Evolutionary conservation across 2,888 invertebrate genomes (phyloP).

Genomic region (Cistogaster globosa): DNA sequence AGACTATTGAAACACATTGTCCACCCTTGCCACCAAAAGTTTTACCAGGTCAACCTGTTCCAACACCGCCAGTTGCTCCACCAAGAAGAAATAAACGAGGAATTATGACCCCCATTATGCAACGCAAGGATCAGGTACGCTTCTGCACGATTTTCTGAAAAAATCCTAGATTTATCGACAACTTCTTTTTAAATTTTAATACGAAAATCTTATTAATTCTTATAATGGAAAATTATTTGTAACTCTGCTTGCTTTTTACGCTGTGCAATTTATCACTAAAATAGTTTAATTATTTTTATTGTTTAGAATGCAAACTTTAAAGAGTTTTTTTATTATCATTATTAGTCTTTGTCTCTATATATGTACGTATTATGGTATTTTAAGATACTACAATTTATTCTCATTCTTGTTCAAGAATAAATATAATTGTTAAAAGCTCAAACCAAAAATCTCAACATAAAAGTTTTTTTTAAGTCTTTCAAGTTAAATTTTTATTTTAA

Average conservation of each 20-base stretch:
- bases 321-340: background rate
- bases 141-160: constrained; percentile 83
- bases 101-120: constrained; percentile 83
- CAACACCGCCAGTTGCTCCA: constrained; percentile 86
- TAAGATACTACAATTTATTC: background rate
- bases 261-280: constrained; percentile 34
- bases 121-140: constrained; percentile 83
- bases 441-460: constrained; percentile 69
- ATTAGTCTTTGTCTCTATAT: background rate
- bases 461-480: constrained; percentile 5
- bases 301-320: background rate
- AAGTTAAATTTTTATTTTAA: constrained; percentile 29
- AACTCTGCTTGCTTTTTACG: constrained; percentile 52
- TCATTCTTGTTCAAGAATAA: constrained; percentile 54
- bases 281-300: constrained; percentile 37
- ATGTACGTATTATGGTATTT: background rate
- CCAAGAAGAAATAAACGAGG: constrained; percentile 86
- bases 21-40: constrained; percentile 88
- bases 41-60: constrained; percentile 75
- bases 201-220: constrained; percentile 14
- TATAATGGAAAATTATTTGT: constrained; percentile 10
- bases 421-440: constrained; percentile 46
- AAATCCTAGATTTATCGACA: constrained; percentile 43
- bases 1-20: constrained; percentile 81
- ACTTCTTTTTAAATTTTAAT: constrained; percentile 30